Evolutionary conservation across 2,888 invertebrate genomes (phyloP).

Genomic region (Urechis unicinctus): DNA sequence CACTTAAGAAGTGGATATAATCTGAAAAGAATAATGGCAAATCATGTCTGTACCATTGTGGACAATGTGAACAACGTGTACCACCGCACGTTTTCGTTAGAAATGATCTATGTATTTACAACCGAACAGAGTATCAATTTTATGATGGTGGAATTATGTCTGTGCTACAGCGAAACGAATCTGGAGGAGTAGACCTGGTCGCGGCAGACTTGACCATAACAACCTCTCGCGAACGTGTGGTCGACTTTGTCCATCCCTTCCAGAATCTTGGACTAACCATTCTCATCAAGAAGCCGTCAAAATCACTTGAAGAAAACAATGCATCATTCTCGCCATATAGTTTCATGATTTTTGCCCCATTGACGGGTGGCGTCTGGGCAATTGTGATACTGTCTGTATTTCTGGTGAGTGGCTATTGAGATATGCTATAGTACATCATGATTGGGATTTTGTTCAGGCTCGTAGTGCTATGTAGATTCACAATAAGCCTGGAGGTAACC

Average conservation of each 20-base stretch:
- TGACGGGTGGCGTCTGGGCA: slow-evolving; percentile 13
- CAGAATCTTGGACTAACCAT: slow-evolving; percentile 14
- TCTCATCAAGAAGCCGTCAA: slow-evolving; percentile 11
- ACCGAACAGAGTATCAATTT: too few relatives aligned
- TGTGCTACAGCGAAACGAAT: too few relatives aligned
- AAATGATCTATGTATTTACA: too few relatives aligned
- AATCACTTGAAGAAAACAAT: not conserved
- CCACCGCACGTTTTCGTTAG: too few relatives aligned
- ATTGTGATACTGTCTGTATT: slow-evolving; percentile 1
- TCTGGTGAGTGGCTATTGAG: slow-evolving; percentile 11
- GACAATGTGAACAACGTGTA: too few relatives aligned
- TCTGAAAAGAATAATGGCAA: too few relatives aligned
- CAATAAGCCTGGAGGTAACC: not conserved
- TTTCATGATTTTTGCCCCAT: slow-evolving; percentile 12
- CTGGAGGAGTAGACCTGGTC: slow-evolving; percentile 1
- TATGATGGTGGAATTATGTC: too few relatives aligned
- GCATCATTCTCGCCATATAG: slow-evolving; percentile 4
- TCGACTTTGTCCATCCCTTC: slow-evolving; percentile 18
- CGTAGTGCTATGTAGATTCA: not conserved
- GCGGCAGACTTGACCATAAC: slow-evolving; percentile 9
- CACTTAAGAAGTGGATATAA: too few relatives aligned
- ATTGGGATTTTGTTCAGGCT: not conserved
- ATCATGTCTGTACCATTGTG: too few relatives aligned
- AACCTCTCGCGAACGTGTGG: slow-evolving; percentile 3
- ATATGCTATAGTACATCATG: too few relatives aligned